Base-by-base conservation (phyloP, 2,113 vertebrate species). In the Zosterops hypoxanthus region DNA sequence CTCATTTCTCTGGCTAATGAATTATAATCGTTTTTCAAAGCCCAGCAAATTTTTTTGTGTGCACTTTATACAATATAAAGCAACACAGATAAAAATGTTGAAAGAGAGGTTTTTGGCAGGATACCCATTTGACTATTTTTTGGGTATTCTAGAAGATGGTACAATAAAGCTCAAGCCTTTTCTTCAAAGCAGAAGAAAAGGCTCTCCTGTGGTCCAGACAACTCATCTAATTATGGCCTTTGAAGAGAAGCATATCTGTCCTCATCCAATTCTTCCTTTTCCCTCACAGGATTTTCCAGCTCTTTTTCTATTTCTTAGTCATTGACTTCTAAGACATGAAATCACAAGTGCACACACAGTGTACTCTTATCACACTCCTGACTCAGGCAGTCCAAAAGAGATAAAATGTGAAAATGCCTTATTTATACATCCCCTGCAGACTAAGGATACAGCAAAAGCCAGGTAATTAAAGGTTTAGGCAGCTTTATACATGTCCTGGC, bases 391-490 rank as follows among this genome's bases (percentile, higher is more conserved):
- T 50, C n/a, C 36, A 56, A 85, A 52, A 65, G 11, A 72, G 57
- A 82, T 69, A 85, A 94, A 93, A 91, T 46, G 44, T 81, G 36
- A 82, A 88, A 95, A 94, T 56, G 36, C 16, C 44, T 66, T 80
- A 50, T 70, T 86, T 93, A 92, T 78, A 60, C 28, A 92, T 75
- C 34, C 26, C 63, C 86, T 64, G 69, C 33, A 70, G 72, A 59
- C 44, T 81, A 81, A n/a, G 52, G 26, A 65, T 70, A 69, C 47
- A 86, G 46, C 6, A 72, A 86, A 94, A 92, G 20, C 19, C 68
- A 92, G 16, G 36, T 86, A 88, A 94, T 94, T 92, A 93, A 92
- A 91, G 91, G 81, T 68, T 93, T 81, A 94, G 56, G 72, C 39
- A 91, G 60, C 34, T 91, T 60, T 84, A 31, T 78, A 44, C 26